phyloP scores from a whole-genome alignment of 2,888 invertebrate species.

The Malthinus seriepunctatus region DNA sequence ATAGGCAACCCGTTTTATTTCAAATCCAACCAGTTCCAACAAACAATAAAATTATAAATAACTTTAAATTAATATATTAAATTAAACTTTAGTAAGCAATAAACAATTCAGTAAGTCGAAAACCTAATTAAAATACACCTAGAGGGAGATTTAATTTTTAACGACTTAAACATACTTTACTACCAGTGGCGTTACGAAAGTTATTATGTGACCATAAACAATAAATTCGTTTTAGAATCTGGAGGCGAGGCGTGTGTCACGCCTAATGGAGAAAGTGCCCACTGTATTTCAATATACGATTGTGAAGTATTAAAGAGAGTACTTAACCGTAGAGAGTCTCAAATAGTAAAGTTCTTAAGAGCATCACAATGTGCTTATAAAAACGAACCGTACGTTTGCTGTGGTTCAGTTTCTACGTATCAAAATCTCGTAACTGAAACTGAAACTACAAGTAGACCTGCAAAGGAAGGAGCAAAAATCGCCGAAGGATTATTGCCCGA shows the following conservation, averaged over 20 bases:
- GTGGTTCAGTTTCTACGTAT: slow-evolving; percentile 42
- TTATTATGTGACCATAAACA: no score
- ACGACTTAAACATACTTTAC: no score
- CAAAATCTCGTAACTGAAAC: background rate
- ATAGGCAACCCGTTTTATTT: no score
- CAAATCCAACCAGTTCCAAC: no score
- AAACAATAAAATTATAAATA: no score
- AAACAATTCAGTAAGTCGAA: no score
- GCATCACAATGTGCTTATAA: slow-evolving; percentile 62
- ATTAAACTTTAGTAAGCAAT: no score
- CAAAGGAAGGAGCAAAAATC: background rate
- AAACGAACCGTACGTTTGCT: slow-evolving; percentile 59
- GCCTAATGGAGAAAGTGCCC: slow-evolving; percentile 45
- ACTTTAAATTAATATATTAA: no score
- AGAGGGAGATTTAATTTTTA: no score
- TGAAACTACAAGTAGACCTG: background rate
- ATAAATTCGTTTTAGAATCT: no score
- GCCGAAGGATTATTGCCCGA: slow-evolving; percentile 34
- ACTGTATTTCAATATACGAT: slow-evolving; percentile 58
- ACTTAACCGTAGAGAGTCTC: slow-evolving; percentile 43
- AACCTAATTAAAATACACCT: no score
- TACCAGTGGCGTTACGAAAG: no score
- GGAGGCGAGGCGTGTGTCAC: slow-evolving; percentile 26
- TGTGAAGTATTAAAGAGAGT: slow-evolving; percentile 54
- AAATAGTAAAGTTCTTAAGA: slow-evolving; percentile 52